Percentiles rank a stretch among this genome's conserved stretches.
Conservation (phyloP, 2,797 vertebrate genomes). For the Scyliorhinus canicula region DNA sequence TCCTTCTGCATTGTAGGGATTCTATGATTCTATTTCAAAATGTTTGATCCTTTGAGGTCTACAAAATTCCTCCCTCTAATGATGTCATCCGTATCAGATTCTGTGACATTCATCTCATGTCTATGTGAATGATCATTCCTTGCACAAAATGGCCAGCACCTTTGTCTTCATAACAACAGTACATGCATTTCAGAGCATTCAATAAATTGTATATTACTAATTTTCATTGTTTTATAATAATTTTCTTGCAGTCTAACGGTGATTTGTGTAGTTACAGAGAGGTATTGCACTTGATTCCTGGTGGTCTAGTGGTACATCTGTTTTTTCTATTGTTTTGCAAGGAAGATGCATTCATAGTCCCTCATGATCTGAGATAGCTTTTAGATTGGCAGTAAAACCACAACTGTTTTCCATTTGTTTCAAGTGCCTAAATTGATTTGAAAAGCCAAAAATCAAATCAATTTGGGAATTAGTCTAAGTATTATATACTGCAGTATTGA, state of each 20-base stretch:
- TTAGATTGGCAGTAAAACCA: not conserved
- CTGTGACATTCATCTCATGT: not conserved
- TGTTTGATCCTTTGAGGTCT: too few relatives aligned
- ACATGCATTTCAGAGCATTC: not conserved
- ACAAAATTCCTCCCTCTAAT: too few relatives aligned
- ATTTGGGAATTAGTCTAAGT: not conserved
- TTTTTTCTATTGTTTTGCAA: not conserved
- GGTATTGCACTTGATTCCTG: not conserved
- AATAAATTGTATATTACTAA: not conserved
- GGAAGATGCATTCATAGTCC: not conserved
- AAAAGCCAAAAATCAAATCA: not conserved
- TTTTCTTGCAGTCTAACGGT: not conserved
- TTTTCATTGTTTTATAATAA: not conserved
- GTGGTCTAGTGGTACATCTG: slow-evolving; percentile 3
- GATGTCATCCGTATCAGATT: not conserved
- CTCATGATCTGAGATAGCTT: not conserved
- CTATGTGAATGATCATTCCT: not conserved
- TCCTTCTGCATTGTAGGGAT: too few relatives aligned
- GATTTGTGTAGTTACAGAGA: not conserved
- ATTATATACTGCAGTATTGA: not conserved
- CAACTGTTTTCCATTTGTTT: not conserved
- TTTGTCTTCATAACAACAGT: not conserved
- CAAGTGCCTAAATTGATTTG: not conserved
- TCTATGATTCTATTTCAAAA: too few relatives aligned
- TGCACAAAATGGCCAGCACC: not conserved